Conservation (phyloP, 1,140 invertebrate species). For the Lysiphlebus fabarum region DNA sequence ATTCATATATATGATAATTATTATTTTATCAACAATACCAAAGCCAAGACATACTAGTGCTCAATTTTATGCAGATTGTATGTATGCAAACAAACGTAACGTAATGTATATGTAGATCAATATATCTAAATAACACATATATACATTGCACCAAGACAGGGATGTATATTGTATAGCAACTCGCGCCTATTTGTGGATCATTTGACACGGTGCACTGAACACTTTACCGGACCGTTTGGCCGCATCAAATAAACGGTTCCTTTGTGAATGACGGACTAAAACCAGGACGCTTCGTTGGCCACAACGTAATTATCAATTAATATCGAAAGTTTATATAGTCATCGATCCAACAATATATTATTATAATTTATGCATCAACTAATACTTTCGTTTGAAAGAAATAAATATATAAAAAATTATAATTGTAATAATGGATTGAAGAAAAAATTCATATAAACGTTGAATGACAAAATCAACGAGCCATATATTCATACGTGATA, state of each 20-base stretch:
- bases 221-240: slow-evolving; percentile 25
- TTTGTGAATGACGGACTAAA: slow-evolving; percentile 19
- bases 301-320: slow-evolving; percentile 48
- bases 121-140: no score
- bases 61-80: no score
- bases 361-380: slow-evolving; percentile 42
- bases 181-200: slow-evolving; percentile 27
- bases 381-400: slow-evolving; percentile 21
- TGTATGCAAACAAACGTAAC: no score
- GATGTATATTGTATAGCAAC: slow-evolving; percentile 2
- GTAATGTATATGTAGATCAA: no score
- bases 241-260: slow-evolving; percentile 24
- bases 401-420: no score
- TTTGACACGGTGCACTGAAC: slow-evolving; percentile 28
- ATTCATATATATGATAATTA: no score
- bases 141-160: background rate
- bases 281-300: slow-evolving; percentile 23
- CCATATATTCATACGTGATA: no score
- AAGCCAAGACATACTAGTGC: no score
- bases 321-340: slow-evolving; percentile 38
- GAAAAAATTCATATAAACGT: background rate
- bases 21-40: no score
- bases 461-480: background rate
- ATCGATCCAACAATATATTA: slow-evolving; percentile 21
- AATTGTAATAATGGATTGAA: background rate